Percentiles rank a stretch among this genome's conserved stretches.
phyloP scores from a whole-genome alignment of 2,888 invertebrate species.

The Spicauda simplicius region DNA sequence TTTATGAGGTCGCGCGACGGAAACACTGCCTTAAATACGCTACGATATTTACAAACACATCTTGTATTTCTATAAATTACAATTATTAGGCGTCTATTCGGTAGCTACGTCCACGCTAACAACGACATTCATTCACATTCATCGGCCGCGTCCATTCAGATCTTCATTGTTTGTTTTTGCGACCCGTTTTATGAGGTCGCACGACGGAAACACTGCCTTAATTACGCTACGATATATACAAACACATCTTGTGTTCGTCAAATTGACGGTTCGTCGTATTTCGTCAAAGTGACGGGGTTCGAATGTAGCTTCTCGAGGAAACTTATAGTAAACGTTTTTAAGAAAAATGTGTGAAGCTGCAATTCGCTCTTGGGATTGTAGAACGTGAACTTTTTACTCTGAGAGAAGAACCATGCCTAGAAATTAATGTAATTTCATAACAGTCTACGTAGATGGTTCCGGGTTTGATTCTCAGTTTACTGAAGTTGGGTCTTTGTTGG shows the following conservation, averaged over 20 bases:
- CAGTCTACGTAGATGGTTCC: no score
- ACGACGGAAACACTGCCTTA: neutral
- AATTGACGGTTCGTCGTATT: neutral
- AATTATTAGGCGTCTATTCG: neutral
- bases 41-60: neutral
- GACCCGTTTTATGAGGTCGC: slow-evolving; percentile 50
- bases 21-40: neutral
- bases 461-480: no score
- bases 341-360: no score
- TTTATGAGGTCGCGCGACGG: slow-evolving; percentile 44
- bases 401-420: no score
- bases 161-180: slow-evolving; percentile 74
- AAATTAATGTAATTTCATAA: no score
- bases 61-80: no score
- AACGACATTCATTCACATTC: slow-evolving; percentile 67
- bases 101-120: neutral
- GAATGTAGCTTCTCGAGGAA: no score
- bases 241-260: neutral
- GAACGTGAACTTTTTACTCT: no score
- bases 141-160: slow-evolving; percentile 67
- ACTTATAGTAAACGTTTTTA: no score
- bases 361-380: no score
- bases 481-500: no score
- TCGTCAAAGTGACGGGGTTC: neutral
- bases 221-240: slow-evolving; percentile 6